Evolutionary conservation across 2,888 invertebrate genomes (phyloP).

Genomic region (Callosobruchus maculatus): DNA sequence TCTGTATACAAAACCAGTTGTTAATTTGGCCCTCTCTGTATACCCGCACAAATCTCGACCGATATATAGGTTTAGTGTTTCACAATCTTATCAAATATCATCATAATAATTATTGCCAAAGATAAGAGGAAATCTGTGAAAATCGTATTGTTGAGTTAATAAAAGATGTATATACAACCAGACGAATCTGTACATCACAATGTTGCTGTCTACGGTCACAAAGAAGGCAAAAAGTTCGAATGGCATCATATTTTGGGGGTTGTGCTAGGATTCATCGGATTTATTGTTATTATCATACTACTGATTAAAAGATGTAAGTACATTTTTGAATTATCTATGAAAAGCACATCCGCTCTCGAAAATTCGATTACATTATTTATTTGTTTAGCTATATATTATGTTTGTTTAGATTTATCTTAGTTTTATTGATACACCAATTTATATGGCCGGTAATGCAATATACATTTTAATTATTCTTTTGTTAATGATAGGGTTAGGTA

Average conservation of each 20-base stretch:
- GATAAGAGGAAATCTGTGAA: not conserved
- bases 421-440: too few species aligned
- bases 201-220: not conserved
- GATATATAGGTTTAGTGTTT: not conserved
- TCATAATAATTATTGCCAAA: not conserved
- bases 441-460: too few species aligned
- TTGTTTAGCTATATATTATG: too few species aligned
- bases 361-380: too few species aligned
- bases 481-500: too few species aligned
- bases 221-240: not conserved
- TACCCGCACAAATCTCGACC: not conserved
- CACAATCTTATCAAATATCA: not conserved
- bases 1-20: not conserved
- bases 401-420: too few species aligned
- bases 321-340: too few species aligned
- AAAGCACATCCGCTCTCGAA: too few species aligned
- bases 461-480: too few species aligned
- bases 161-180: not conserved
- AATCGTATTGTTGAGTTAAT: not conserved
- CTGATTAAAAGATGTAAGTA: not conserved
- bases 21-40: not conserved
- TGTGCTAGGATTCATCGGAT: not conserved
- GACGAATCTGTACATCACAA: not conserved
- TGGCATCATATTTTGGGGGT: not conserved
- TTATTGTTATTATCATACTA: not conserved